phyloP scores from a whole-genome alignment of 23 tunicate genomes.

The Trididemnum miniatum region DNA sequence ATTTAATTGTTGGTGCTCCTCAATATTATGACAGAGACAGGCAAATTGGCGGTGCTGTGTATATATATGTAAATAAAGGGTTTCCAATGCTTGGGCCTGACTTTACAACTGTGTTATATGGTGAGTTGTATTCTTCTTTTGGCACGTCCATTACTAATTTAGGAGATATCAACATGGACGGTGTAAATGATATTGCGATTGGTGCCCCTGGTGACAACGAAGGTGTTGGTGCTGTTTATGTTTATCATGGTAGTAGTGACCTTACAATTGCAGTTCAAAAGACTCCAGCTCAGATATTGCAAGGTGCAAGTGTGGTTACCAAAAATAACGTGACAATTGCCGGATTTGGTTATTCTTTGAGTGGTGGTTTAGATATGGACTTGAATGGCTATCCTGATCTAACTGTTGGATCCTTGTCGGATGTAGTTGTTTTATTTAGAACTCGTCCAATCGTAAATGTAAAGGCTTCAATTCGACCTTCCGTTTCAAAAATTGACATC shows the following conservation, averaged over 20 bases:
- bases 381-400: slow-evolving; percentile 90
- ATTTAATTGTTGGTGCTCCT: slow-evolving; percentile 91
- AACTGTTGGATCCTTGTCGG: slow-evolving; percentile 72
- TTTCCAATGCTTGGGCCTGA: slow-evolving; percentile 49
- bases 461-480: slow-evolving; percentile 26
- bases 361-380: slow-evolving; percentile 90
- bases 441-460: slow-evolving; percentile 63
- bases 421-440: slow-evolving; percentile 69
- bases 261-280: slow-evolving; percentile 36
- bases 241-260: slow-evolving; percentile 62
- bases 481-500: slow-evolving; percentile 43
- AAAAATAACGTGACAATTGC: slow-evolving; percentile 20
- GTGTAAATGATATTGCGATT: slow-evolving; percentile 82
- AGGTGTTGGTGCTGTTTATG: slow-evolving; percentile 69
- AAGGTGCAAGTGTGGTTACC: not conserved
- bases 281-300: slow-evolving; percentile 53
- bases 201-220: slow-evolving; percentile 90
- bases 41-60: slow-evolving; percentile 83
- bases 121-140: slow-evolving; percentile 74
- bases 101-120: slow-evolving; percentile 46
- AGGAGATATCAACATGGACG: slow-evolving; percentile 94
- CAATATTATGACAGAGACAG: slow-evolving; percentile 86
- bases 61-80: slow-evolving; percentile 85
- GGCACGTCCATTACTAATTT: slow-evolving; percentile 71
- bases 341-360: slow-evolving; percentile 75